phyloP scores from a whole-genome alignment of 1,140 invertebrate genomes.

The Sarcophaga peregrina region DNA sequence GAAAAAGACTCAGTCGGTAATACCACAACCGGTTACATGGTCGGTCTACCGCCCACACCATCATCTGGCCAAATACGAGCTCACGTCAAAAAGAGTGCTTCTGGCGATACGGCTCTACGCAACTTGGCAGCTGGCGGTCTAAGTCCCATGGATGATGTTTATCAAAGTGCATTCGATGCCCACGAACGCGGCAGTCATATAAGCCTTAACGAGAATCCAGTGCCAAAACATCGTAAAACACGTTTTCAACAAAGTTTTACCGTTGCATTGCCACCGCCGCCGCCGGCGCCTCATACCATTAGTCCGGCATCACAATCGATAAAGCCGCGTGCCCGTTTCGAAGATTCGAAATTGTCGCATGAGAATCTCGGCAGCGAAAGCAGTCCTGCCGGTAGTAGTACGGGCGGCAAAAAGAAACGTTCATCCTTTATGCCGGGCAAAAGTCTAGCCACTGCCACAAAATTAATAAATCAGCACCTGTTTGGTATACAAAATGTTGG shows the following conservation, averaged over 20 bases:
- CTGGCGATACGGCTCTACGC: conserved; percentile 76
- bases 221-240: conserved; percentile 87
- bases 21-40: conserved; percentile 58
- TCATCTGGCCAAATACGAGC: conserved; percentile 52
- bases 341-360: conserved; percentile 67
- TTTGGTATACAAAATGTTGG: conserved; percentile 74
- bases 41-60: conserved; percentile 56
- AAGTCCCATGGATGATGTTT: conserved; percentile 69
- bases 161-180: conserved; percentile 67
- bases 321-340: conserved; percentile 60
- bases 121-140: conserved; percentile 66
- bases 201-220: conserved; percentile 74
- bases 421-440: conserved; percentile 73
- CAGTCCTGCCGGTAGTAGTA: conserved; percentile 46
- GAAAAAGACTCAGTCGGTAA: conserved; percentile 70
- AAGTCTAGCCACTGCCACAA: conserved; percentile 76
- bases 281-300: conserved; percentile 49
- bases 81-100: conserved; percentile 81
- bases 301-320: conserved; percentile 13
- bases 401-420: conserved; percentile 65
- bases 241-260: conserved; percentile 79
- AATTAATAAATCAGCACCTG: conserved; percentile 80
- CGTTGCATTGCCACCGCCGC: conserved; percentile 33
- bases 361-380: conserved; percentile 67
- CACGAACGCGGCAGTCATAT: conserved; percentile 72